Evolutionary conservation across 2,797 vertebrate species (phyloP).

Genomic region (Brotula barbata): DNA sequence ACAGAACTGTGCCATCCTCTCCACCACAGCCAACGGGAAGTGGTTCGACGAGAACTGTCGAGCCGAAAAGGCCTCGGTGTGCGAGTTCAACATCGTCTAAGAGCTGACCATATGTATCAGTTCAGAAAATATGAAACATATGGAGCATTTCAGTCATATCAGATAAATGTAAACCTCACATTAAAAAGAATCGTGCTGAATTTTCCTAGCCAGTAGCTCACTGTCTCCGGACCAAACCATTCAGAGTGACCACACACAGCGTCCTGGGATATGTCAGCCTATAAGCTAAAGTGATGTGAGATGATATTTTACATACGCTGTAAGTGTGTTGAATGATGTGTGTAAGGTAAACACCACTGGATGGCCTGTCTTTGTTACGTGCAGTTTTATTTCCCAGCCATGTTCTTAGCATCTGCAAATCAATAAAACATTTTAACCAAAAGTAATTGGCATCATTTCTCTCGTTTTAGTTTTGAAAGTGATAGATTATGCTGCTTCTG

Average conservation of each 20-base stretch:
- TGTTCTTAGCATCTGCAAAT: not conserved
- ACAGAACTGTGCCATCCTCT: constrained; percentile 90
- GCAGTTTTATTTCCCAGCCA: not conserved
- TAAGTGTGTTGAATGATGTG: not conserved
- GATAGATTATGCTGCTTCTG: constrained; percentile 6
- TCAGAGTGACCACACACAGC: constrained; percentile 11
- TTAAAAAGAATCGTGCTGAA: constrained; percentile 5
- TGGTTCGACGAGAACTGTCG: constrained; percentile 93
- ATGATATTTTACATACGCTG: not conserved
- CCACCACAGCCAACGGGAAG: constrained; percentile 82
- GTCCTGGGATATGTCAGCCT: not conserved
- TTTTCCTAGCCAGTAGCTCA: constrained; percentile 15
- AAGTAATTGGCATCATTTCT: not conserved
- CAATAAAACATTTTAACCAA: constrained; percentile 18
- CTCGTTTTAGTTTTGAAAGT: constrained; percentile 7
- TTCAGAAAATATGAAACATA: constrained; percentile 6
- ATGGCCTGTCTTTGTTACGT: constrained; percentile 19
- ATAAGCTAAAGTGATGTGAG: constrained; percentile 32
- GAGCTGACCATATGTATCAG: not conserved
- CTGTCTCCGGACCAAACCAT: constrained; percentile 24
- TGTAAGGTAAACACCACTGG: constrained; percentile 44
- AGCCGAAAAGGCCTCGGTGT: constrained; percentile 86
- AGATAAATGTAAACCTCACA: constrained; percentile 7
- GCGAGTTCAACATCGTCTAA: constrained; percentile 94
- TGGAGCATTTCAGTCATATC: constrained; percentile 6